Conservation (phyloP, 2,113 vertebrate genomes). For the Psophia crepitans region DNA sequence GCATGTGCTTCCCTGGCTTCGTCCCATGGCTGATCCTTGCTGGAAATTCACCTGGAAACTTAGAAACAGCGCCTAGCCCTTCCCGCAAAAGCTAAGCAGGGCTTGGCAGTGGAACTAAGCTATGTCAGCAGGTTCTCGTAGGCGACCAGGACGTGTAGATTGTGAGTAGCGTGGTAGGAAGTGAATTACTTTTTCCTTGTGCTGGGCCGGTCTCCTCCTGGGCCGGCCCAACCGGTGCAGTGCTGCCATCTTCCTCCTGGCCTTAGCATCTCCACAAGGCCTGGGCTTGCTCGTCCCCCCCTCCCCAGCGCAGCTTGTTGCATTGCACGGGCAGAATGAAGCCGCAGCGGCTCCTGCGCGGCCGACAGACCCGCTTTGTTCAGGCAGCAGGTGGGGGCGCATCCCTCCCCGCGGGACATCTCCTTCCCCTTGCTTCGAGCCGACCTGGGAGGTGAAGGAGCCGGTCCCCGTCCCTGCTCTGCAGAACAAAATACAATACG, state of each 20-base stretch:
- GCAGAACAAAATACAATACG: neutral
- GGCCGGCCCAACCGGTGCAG: fast-evolving
- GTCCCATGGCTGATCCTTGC: neutral
- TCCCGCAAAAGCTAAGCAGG: neutral
- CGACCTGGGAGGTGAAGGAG: neutral
- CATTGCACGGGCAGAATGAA: constrained; percentile 21
- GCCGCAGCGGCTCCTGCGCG: neutral
- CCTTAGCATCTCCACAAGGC: neutral
- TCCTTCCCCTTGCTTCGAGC: neutral
- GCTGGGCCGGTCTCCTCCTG: neutral
- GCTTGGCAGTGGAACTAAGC: neutral
- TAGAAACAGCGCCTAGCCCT: neutral
- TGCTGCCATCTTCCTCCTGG: neutral
- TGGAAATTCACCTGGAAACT: neutral
- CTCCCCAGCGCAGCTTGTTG: neutral
- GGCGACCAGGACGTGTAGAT: fast-evolving
- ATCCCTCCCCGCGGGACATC: fast-evolving
- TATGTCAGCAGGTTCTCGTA: fast-evolving
- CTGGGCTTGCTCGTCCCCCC: neutral
- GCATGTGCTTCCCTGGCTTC: neutral
- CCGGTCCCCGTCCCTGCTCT: neutral
- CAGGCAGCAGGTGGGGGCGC: neutral
- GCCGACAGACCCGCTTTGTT: neutral
- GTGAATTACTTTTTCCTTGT: neutral
- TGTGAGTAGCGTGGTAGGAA: neutral